phyloP scores from a whole-genome alignment of 2,113 vertebrate genomes.

The Corvus moneduloides region DNA sequence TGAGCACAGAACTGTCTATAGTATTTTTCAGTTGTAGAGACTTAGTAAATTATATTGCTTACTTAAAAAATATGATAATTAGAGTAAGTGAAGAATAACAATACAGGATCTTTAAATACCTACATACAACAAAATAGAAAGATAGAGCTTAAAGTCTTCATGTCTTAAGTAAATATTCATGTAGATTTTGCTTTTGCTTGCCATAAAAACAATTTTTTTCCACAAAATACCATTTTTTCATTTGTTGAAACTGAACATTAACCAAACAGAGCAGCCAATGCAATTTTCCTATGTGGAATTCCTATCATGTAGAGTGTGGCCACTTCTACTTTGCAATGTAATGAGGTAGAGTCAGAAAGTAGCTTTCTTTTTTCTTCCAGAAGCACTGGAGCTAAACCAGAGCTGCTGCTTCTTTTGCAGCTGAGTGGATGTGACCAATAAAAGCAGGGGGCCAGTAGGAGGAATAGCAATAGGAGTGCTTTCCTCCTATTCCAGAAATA shows the following conservation, averaged over 20 bases:
- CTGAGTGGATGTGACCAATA: neutral
- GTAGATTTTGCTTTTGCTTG: neutral
- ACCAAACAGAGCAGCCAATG: neutral
- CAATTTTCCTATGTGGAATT: neutral
- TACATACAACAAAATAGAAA: neutral
- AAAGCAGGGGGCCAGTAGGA: neutral
- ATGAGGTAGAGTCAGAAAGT: neutral
- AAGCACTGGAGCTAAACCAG: neutral
- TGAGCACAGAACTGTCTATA: neutral
- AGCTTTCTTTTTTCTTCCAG: neutral
- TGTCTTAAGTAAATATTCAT: neutral
- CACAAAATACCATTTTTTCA: neutral
- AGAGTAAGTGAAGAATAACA: neutral
- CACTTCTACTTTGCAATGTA: neutral
- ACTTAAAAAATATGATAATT: neutral
- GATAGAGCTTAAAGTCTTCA: neutral
- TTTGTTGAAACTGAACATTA: neutral
- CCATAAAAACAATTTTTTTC: neutral
- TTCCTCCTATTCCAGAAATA: slow-evolving; percentile 24
- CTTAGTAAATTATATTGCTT: neutral
- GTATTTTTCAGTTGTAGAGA: neutral
- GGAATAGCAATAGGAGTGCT: neutral
- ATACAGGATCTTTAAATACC: neutral
- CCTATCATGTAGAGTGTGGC: neutral
- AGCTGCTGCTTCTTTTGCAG: neutral